phyloP scores from a whole-genome alignment of 2,797 vertebrate species.

The Acanthiza pusilla region DNA sequence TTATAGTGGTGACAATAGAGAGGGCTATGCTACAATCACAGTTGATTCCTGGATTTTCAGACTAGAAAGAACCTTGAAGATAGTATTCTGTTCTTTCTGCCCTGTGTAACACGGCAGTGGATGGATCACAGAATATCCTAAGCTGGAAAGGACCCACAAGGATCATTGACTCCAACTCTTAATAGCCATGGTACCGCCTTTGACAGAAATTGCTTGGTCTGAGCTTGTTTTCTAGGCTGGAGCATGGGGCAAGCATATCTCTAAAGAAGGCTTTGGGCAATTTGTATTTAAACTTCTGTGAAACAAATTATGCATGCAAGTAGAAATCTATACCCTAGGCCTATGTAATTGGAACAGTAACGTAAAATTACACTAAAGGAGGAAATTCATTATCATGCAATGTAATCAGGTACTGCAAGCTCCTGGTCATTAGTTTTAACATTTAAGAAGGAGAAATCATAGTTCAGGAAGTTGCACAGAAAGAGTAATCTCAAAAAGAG shows the following conservation, averaged over 20 bases:
- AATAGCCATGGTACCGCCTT: not conserved
- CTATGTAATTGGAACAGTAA: not conserved
- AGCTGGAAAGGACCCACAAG: not conserved
- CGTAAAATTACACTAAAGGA: not conserved
- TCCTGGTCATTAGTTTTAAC: not conserved
- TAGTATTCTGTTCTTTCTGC: not conserved
- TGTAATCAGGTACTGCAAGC: not conserved
- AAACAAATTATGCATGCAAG: not conserved
- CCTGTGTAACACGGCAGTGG: not conserved
- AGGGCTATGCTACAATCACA: not conserved
- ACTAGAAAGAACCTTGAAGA: not conserved
- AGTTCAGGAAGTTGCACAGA: not conserved
- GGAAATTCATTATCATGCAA: constrained; percentile 6
- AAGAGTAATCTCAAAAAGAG: not conserved
- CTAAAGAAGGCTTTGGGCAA: not conserved
- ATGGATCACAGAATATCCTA: not conserved
- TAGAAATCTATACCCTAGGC: not conserved
- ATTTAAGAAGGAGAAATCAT: not conserved
- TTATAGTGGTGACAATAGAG: not conserved
- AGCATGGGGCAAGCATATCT: not conserved
- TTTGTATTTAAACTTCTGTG: not conserved
- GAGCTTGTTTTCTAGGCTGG: not conserved
- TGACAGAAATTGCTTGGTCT: not conserved
- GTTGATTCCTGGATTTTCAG: not conserved
- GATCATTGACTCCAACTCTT: not conserved